Evolutionary conservation across 1,140 invertebrate genomes (phyloP), one percentile per base, ranked within the genome.

Genomic region (Euura lappo): DNA sequence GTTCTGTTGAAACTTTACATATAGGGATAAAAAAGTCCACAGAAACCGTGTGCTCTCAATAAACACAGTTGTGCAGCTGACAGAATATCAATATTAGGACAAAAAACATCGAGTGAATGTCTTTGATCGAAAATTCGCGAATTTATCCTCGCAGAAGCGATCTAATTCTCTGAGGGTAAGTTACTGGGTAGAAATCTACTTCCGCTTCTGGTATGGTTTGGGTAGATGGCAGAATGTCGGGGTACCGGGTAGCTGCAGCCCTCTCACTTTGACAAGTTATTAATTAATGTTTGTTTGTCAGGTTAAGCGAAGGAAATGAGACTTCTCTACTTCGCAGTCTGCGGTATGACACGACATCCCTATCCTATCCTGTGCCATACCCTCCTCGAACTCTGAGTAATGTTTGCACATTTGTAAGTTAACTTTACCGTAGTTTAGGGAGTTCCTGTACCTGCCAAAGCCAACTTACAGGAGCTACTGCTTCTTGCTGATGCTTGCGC

Each of bases 241-340:
- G 28, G 28, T 28, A 28, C 28, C 28, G 28, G 28, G 28, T 28
- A 28, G 28, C 28, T 28, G 28, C 28, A 28, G 28, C 28, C 66
- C 13, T 42, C 45, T 43, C 44, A 45, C 69, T 70, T 71, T 69
- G 68, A 68, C 71, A 51, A 66, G 65, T 74, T 74, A 74, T 74
- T 74, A 72, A 74, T 74, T 74, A 74, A 68, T 72, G 70, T 69
- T 74, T 74, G 73, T 64, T 64, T 42, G 45, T 44, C 8, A 11
- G 45, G 69, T 46, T 47, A 44, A 68, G 66, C 66, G 66, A 10
- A 28, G 44, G 44, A 44, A 44, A 68, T 28, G 66, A 68, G 44
- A 68, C 66, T 28, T 68, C 66, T n/a, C 3, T 60, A 8, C 13
- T n/a, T 6, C 3, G 13, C 5, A 60, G 51, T 11, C 8, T 6